Evolutionary conservation across 2,888 invertebrate species (phyloP), one percentile per base, ranked within the genome.

Genomic region (Cataglyphis cursor): DNA sequence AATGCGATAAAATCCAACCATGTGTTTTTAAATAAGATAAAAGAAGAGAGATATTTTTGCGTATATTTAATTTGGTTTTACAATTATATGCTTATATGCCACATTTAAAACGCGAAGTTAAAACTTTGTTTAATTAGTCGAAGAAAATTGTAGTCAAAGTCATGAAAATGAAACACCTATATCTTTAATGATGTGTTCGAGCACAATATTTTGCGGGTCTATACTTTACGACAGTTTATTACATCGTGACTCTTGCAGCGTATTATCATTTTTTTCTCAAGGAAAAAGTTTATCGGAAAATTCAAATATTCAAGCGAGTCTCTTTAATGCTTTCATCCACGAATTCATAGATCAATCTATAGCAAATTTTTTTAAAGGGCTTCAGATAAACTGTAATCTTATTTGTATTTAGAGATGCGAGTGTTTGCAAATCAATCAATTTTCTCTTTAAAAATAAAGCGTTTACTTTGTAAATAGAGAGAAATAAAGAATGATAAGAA

Each of bases 1-100:
- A 38, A 24, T n/a, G 8, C 28, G 4, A 73, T n/a, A 28, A 28
- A 12, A 72, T 8, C 18, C 38, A 38, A 28, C 1, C 9, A 12
- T 1, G 18, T 28, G 3, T 28, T 44, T 28, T 48, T 41, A 3
- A 44, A 28, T 35, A 44, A 31, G 6, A n/a, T 21, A 21, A 74
- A 44, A 35, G 21, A 74, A 62, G 31, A 74, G 15, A 74, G 4
- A 8, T 31, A 15, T 64, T 74, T 62, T 44, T n/a, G 21, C 62
- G 48, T 64, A 48, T 64, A 64, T 64, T 75, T 21, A 10, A n/a
- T 31, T 75, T 6, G 15, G 18, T 31, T 62, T 44, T 62, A 62
- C 28, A 44, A 48, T 48, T 48, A 48, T 48, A 41, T 35, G 28
- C 31, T 44, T n/a, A 44, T 73, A 61, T 31, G n/a, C 2, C 24